phyloP scores from a whole-genome alignment of 2,797 vertebrate species.

The Trematomus bernacchii region DNA sequence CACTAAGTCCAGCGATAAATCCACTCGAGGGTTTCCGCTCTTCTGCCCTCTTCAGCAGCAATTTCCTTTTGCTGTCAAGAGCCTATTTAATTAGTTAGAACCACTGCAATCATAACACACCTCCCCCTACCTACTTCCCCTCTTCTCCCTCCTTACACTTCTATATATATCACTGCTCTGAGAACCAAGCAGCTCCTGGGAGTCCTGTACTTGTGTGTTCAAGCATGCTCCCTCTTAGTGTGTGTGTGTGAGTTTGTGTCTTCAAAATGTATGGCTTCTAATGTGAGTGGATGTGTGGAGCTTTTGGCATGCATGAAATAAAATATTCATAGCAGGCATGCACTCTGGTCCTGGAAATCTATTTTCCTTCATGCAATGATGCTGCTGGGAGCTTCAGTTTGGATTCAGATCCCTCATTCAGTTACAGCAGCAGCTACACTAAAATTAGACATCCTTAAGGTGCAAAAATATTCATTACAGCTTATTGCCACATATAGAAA shows the following conservation, averaged over 20 bases:
- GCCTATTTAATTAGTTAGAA: slow-evolving; percentile 78
- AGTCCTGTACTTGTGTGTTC: slow-evolving; percentile 60
- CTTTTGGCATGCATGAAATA: slow-evolving; percentile 64
- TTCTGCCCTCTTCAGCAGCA: slow-evolving; percentile 54
- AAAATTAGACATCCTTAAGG: slow-evolving; percentile 11
- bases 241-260: slow-evolving; percentile 14
- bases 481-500: slow-evolving; percentile 18
- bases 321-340: slow-evolving; percentile 80
- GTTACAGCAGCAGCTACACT: background rate
- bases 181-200: slow-evolving; percentile 59
- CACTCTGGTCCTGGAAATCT: slow-evolving; percentile 48
- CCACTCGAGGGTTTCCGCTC: slow-evolving; percentile 24
- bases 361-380: slow-evolving; percentile 14
- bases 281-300: slow-evolving; percentile 43
- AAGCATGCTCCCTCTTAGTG: slow-evolving; percentile 33
- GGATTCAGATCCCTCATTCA: slow-evolving; percentile 6
- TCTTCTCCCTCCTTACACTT: slow-evolving; percentile 35
- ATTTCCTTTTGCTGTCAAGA: slow-evolving; percentile 66
- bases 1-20: slow-evolving; percentile 1
- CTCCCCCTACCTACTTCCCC: slow-evolving; percentile 37
- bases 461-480: slow-evolving; percentile 1
- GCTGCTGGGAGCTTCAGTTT: slow-evolving; percentile 14
- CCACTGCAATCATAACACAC: slow-evolving; percentile 69
- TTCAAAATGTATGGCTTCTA: slow-evolving; percentile 40
- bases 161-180: slow-evolving; percentile 74